Conservation (phyloP, 2,113 vertebrate genomes). For the Paracanthobrama guichenoti region DNA sequence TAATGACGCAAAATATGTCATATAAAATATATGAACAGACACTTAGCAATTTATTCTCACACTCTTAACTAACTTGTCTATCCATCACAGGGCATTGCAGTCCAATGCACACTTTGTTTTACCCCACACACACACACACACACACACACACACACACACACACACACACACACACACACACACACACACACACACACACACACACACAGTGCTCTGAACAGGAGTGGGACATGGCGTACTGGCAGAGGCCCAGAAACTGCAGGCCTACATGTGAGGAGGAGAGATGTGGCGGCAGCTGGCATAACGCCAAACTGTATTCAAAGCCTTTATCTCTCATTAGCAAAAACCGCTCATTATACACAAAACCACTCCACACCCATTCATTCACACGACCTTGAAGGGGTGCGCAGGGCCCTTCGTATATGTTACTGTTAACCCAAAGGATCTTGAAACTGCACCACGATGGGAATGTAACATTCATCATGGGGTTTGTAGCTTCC, state of each 20-base stretch:
- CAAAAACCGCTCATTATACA: slow-evolving; percentile 72
- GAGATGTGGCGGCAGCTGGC: slow-evolving; percentile 68
- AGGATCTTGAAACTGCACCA: background rate
- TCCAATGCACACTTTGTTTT: slow-evolving; percentile 6
- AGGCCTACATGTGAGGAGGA: slow-evolving; percentile 66
- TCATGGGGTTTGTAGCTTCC: background rate
- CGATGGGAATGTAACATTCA: background rate
- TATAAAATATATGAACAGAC: slow-evolving; percentile 4
- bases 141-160: background rate
- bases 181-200: too few species aligned
- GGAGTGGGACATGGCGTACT: slow-evolving; percentile 42
- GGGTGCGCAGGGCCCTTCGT: slow-evolving; percentile 60
- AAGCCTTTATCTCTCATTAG: slow-evolving; percentile 79
- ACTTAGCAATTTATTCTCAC: slow-evolving; percentile 2
- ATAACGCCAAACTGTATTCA: slow-evolving; percentile 70
- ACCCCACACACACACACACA: background rate
- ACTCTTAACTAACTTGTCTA: background rate
- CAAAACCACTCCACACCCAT: slow-evolving; percentile 50
- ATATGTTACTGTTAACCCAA: slow-evolving; percentile 41
- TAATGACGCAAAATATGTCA: background rate
- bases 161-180: background rate
- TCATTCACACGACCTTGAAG: slow-evolving; percentile 71
- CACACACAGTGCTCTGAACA: background rate
- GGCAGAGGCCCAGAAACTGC: slow-evolving; percentile 70
- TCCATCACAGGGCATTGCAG: slow-evolving; percentile 19